Evolutionary conservation across 2,113 vertebrate species (phyloP).

Genomic region (Nerophis lumbriciformis): DNA sequence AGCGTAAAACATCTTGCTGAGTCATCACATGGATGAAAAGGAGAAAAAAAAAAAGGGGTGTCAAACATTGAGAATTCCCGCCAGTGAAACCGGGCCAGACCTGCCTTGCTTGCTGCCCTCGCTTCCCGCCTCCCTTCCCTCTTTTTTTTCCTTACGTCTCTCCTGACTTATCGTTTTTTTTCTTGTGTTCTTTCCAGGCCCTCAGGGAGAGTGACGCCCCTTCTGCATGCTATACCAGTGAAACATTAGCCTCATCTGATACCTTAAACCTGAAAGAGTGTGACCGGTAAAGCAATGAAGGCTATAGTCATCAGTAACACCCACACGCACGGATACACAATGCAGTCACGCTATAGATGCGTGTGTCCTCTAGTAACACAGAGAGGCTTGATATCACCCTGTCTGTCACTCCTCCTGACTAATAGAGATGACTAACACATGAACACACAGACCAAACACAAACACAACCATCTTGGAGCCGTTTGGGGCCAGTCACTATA

Average conservation of each 20-base stretch:
- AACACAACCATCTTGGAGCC: constrained; percentile 32
- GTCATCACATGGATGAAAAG: constrained; percentile 40
- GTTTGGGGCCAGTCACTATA: constrained; percentile 28
- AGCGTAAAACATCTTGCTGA: constrained; percentile 43
- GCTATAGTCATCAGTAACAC: constrained; percentile 23
- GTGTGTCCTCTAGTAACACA: constrained; percentile 54
- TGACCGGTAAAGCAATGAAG: constrained; percentile 41
- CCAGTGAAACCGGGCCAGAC: constrained; percentile 57
- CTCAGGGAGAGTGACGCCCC: constrained; percentile 28
- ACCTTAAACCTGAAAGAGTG: constrained; percentile 47
- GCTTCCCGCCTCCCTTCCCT: constrained; percentile 33
- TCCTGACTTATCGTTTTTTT: constrained; percentile 18
- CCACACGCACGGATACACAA: constrained; percentile 12
- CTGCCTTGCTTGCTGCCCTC: constrained; percentile 14
- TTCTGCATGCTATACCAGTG: constrained; percentile 40
- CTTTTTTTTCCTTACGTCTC: constrained; percentile 10
- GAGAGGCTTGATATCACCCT: constrained; percentile 39
- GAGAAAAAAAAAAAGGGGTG: constrained; percentile 15
- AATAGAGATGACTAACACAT: constrained; percentile 54
- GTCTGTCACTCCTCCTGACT: constrained; percentile 48
- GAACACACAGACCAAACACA: constrained; percentile 21
- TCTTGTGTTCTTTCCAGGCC: constrained; percentile 23
- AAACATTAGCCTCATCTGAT: constrained; percentile 68
- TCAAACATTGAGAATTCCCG: constrained; percentile 44
- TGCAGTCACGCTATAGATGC: constrained; percentile 53